Percentiles rank a stretch among this genome's conserved stretches.
Conservation (phyloP, 2,888 invertebrate species). For the Andrena minutula region DNA sequence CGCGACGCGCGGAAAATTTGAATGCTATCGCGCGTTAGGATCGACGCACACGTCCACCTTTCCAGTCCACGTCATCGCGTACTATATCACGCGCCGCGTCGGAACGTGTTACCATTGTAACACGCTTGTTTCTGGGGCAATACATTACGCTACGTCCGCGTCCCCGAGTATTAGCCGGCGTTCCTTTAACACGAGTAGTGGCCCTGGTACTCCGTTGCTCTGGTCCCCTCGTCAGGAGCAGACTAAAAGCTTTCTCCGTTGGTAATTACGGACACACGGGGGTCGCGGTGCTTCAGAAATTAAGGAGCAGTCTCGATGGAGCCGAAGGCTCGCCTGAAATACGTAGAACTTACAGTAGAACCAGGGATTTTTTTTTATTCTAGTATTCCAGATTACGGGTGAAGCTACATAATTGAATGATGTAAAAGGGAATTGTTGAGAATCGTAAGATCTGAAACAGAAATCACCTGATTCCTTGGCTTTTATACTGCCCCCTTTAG, state of each 20-base stretch:
- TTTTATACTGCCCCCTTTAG: too few species aligned
- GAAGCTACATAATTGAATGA: constrained; percentile 10
- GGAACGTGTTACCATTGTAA: constrained; percentile 69
- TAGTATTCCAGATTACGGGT: neutral
- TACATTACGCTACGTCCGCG: constrained; percentile 70
- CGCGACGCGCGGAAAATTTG: constrained; percentile 47
- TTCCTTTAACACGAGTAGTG: constrained; percentile 61
- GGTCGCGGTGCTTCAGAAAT: constrained; percentile 70
- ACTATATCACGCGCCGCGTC: constrained; percentile 68
- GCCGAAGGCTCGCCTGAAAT: constrained; percentile 72
- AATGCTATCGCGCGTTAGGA: constrained; percentile 43
- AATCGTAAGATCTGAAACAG: too few species aligned
- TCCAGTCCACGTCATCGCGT: constrained; percentile 62
- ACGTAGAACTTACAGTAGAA: constrained; percentile 44
- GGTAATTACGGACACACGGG: constrained; percentile 78
- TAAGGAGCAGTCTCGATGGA: constrained; percentile 68
- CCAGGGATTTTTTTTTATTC: constrained; percentile 1
- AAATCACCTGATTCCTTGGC: neutral
- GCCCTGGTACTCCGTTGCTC: constrained; percentile 52
- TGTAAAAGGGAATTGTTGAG: neutral
- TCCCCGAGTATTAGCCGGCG: constrained; percentile 69
- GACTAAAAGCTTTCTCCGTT: constrained; percentile 82
- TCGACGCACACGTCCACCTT: constrained; percentile 58
- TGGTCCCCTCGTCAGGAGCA: constrained; percentile 66
- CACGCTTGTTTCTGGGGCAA: constrained; percentile 68